Evolutionary conservation across 2,888 invertebrate genomes (phyloP), one percentile per base, ranked within the genome.

Genomic region (Lamproptera curius): DNA sequence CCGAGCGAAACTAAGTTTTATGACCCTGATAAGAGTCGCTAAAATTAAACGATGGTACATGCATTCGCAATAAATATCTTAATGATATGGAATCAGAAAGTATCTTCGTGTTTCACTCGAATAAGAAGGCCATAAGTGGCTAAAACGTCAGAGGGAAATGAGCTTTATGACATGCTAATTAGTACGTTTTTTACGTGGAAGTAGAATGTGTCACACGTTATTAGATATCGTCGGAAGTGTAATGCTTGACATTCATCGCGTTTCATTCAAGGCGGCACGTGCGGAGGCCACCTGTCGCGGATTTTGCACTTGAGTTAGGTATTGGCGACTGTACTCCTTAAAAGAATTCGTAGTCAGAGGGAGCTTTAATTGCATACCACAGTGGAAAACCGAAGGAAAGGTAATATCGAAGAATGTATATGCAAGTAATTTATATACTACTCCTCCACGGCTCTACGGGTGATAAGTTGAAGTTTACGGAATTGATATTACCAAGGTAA

Each of bases 51-150:
- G 67, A 60, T 63, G 56, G 56, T 54, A 54, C 50, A 63, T 61
- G 62, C 64, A 61, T 62, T 65, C 62, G 79, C 79, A 81, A 87
- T 85, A 84, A 83, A 85, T 86, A 84, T 85, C 81, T 82, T 80
- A 81, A 81, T 86, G 86, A 85, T 83, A 85, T 80, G 76, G 85
- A 86, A 86, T 85, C 87, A 84, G 76, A 86, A 82, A 82, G 84
- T 83, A 85, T 86, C 85, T 85, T 67, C 52, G 51, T 53, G 47
- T 55, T 51, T 57, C 51, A 45, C 55, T 53, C 50, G 41, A 40
- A 39, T 42, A 53, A 67, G 66, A 83, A 71, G 57, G 73, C 51
- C 71, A 23, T 74, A 82, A 67, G 70, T 55, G 57, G 23, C 46
- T 33, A 41, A 11, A n/a, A 36, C 44, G 52, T 53, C 56, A 50